These are phyloP conservation scores for Pseudomyrmex gracilis DNA, from an alignment of 1,140 invertebrate species.

Conservation along the genomic window DNA sequence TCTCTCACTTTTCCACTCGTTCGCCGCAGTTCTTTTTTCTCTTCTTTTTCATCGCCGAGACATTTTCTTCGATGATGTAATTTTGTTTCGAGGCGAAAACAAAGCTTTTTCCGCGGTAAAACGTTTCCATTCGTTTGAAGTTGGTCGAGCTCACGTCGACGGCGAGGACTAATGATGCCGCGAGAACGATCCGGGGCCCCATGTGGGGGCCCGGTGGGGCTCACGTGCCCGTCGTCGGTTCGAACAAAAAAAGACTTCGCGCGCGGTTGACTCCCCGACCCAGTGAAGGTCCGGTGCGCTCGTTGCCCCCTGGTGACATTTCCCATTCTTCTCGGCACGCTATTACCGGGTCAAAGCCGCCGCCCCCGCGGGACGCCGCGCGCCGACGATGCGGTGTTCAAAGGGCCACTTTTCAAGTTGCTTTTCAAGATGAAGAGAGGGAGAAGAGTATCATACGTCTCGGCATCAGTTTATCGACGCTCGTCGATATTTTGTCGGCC, in stretches of 20 bases:
- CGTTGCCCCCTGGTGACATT: conserved; percentile 85
- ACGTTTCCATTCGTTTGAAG: conserved; percentile 71
- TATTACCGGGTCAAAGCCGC: conserved; percentile 84
- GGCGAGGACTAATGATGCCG: conserved; percentile 80
- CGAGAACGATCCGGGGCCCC: conserved; percentile 79
- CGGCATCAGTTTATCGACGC: conserved; percentile 48
- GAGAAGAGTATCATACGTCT: conserved; percentile 41
- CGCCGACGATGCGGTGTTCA: conserved; percentile 63
- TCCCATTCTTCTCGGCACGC: conserved; percentile 85
- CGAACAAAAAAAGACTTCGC: conserved; percentile 76
- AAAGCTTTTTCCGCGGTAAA: conserved; percentile 19
- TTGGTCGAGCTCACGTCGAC: conserved; percentile 78
- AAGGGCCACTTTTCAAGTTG: conserved; percentile 73
- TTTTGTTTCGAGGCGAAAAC: conserved; percentile 37
- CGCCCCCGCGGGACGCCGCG: conserved; percentile 83
- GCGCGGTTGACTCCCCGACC: conserved; percentile 74
- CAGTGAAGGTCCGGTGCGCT: conserved; percentile 70
- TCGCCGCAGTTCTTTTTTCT: not conserved
- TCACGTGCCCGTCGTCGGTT: conserved; percentile 74
- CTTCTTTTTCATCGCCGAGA: not conserved
- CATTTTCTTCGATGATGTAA: conserved; percentile 41
- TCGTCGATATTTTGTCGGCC: conserved; percentile 46
- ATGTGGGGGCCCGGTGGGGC: conserved; percentile 70
- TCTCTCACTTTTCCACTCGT: conserved; percentile 18
- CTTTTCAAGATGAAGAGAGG: conserved; percentile 64